A percentile compares a stretch with the other conserved stretches of the same genome.
These are phyloP conservation scores for Stegodyphus dumicola DNA, from an alignment of 1,140 invertebrate genomes.

Conservation along the genomic window DNA sequence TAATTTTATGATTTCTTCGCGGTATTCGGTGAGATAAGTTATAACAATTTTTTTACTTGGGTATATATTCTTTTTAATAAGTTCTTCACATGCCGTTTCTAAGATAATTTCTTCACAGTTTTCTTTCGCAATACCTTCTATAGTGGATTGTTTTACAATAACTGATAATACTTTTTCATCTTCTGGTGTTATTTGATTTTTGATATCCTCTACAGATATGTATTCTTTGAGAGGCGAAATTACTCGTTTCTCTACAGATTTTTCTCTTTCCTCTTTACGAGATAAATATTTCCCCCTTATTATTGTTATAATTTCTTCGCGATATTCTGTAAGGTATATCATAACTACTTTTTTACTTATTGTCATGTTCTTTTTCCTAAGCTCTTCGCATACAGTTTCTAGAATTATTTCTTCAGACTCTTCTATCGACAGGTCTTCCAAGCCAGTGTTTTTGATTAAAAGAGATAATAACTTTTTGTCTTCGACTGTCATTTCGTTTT, in stretches of 20 bases:
- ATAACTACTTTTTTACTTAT: not conserved
- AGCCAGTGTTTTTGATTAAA: not conserved
- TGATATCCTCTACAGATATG: not conserved
- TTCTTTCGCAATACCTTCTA: not conserved
- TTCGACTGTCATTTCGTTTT: too few species aligned
- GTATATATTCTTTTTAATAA: not conserved
- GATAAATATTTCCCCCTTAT: not conserved
- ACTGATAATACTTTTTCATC: not conserved
- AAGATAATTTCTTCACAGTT: not conserved
- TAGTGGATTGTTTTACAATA: not conserved
- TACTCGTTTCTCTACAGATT: not conserved
- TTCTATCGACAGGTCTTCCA: not conserved
- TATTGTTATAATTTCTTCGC: not conserved
- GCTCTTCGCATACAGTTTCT: not conserved
- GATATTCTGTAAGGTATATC: not conserved
- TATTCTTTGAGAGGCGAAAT: not conserved
- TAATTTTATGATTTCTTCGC: not conserved
- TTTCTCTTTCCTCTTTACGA: not conserved
- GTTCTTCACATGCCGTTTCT: not conserved
- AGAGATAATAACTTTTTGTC: not conserved
- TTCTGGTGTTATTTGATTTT: not conserved
- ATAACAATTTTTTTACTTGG: not conserved
- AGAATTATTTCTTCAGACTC: not conserved
- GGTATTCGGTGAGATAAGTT: not conserved
- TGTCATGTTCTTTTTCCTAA: not conserved